Evolutionary conservation across 2,888 invertebrate genomes (phyloP).

Genomic region (Mythimna impura): DNA sequence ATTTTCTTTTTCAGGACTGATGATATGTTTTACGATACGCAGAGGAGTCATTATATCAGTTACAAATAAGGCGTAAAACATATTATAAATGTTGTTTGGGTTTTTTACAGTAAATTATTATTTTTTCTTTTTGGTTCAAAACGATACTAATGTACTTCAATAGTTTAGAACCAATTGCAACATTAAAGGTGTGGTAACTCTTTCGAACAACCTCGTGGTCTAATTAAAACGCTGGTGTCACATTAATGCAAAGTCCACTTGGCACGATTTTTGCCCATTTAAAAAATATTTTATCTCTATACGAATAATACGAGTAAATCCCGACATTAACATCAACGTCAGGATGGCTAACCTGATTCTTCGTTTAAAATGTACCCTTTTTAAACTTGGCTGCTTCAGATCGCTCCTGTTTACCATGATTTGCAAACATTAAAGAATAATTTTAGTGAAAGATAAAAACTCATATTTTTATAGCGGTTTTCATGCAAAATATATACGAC

Average conservation of each 20-base stretch:
- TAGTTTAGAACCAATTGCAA: too few species aligned
- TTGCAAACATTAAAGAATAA: conserved; percentile 40
- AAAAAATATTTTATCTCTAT: conserved; percentile 36
- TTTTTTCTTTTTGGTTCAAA: too few species aligned
- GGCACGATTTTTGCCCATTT: conserved; percentile 27
- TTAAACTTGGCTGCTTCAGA: conserved; percentile 34
- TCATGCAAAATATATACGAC: conserved; percentile 32
- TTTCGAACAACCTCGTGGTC: background rate
- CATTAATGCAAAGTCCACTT: conserved; percentile 45
- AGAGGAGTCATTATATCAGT: too few species aligned
- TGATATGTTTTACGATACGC: too few species aligned
- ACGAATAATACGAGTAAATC: conserved; percentile 34
- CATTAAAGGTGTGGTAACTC: too few species aligned
- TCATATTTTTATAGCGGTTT: conserved; percentile 26
- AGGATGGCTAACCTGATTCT: conserved; percentile 40
- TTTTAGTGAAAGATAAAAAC: conserved; percentile 27
- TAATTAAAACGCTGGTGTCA: conserved; percentile 42
- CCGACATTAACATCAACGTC: conserved; percentile 36
- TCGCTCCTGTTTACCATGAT: conserved; percentile 25
- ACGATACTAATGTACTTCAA: too few species aligned
- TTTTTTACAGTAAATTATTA: too few species aligned
- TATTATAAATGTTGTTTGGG: too few species aligned
- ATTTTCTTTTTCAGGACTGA: background rate
- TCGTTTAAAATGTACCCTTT: conserved; percentile 44
- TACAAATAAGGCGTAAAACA: too few species aligned